phyloP scores from a whole-genome alignment of 2,888 invertebrate genomes.

The Drosophila paramelanica region DNA sequence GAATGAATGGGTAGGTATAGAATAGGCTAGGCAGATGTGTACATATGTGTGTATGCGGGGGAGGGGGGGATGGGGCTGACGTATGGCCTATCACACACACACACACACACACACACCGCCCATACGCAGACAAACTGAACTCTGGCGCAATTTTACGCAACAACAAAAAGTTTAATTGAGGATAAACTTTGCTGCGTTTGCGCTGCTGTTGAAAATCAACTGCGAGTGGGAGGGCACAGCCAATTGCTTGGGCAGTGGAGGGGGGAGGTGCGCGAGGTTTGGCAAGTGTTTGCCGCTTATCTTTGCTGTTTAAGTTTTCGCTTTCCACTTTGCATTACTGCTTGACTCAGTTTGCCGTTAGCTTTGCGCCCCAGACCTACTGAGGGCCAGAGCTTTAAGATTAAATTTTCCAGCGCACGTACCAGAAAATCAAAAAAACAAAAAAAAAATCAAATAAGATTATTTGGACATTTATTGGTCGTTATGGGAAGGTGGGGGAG shows the following conservation, averaged over 20 bases:
- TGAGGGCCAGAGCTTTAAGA: slow-evolving; percentile 31
- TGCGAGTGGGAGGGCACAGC: slow-evolving; percentile 7
- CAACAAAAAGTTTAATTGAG: slow-evolving; percentile 78
- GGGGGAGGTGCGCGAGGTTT: neutral
- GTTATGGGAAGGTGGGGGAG: slow-evolving; percentile 14
- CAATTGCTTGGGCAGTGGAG: neutral
- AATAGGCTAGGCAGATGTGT: slow-evolving; percentile 4
- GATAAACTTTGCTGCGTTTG: slow-evolving; percentile 77
- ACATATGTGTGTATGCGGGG: slow-evolving; percentile 5
- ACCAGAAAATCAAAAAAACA: neutral
- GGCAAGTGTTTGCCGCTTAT: slow-evolving; percentile 57
- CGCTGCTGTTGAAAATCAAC: slow-evolving; percentile 73
- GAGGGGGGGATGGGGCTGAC: slow-evolving; percentile 25
- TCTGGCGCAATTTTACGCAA: slow-evolving; percentile 71
- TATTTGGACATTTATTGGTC: slow-evolving; percentile 64
- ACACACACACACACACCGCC: slow-evolving; percentile 2
- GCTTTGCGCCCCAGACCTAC: slow-evolving; percentile 8
- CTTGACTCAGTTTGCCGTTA: slow-evolving; percentile 18
- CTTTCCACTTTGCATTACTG: slow-evolving; percentile 58
- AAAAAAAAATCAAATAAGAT: slow-evolving; percentile 27
- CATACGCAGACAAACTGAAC: slow-evolving; percentile 48
- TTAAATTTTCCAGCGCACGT: slow-evolving; percentile 37
- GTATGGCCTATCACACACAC: slow-evolving; percentile 54
- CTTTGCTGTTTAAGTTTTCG: slow-evolving; percentile 70
- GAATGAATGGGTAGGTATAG: slow-evolving; percentile 15